These are phyloP conservation scores for Staurois parvus DNA, from an alignment of 2,797 vertebrate genomes.

Conservation along the genomic window DNA sequence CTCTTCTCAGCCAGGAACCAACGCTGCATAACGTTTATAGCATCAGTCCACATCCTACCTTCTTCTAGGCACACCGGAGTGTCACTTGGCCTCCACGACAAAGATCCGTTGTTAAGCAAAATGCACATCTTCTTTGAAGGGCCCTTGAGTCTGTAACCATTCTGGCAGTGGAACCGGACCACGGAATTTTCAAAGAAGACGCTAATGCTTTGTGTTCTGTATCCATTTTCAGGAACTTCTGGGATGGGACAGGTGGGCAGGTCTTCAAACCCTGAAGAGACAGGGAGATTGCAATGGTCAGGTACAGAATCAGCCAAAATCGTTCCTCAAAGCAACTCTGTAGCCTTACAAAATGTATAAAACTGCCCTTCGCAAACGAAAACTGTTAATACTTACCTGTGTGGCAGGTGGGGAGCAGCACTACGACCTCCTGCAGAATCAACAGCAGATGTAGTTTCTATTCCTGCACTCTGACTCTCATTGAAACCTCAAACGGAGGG, in stretches of 20 bases:
- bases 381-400: no score
- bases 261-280: slow-evolving; percentile 74
- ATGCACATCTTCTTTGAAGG: slow-evolving; percentile 81
- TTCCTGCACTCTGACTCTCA: no score
- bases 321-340: no score
- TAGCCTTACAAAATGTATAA: no score
- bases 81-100: slow-evolving; percentile 83
- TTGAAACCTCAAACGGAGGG: no score
- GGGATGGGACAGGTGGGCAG: slow-evolving; percentile 81
- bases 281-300: not conserved
- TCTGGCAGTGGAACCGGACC: slow-evolving; percentile 81
- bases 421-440: no score
- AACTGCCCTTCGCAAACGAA: no score
- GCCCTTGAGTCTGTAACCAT: slow-evolving; percentile 83
- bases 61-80: slow-evolving; percentile 82
- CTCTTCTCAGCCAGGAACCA: not conserved
- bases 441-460: no score
- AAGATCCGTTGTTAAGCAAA: slow-evolving; percentile 79
- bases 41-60: slow-evolving; percentile 71
- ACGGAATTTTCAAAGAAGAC: slow-evolving; percentile 82
- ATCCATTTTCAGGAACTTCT: slow-evolving; percentile 81
- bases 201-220: slow-evolving; percentile 76
- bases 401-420: no score
- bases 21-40: not conserved
- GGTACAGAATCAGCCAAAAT: not conserved